Base-by-base conservation (phyloP, 2,797 vertebrate genomes). In the Pygocentrus nattereri region DNA sequence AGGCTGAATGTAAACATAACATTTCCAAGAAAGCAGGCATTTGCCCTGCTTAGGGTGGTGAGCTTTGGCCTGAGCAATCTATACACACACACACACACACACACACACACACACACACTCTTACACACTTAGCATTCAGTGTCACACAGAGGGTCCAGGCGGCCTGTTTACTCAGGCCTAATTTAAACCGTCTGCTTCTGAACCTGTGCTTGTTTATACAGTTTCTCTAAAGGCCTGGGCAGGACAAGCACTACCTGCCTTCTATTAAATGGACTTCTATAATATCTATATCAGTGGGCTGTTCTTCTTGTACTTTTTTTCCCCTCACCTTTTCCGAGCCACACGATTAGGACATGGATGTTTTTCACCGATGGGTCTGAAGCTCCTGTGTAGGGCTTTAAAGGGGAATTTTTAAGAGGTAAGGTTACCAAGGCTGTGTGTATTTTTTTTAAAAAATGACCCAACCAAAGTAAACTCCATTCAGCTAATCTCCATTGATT, bases 201-300 rank as follows among this genome's bases (percentile, higher is more conserved):
- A 90, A 91, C 88, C 84, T 89, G 84, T 73, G 83, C 88, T 71
- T 93, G 90, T 93, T 92, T 94, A 89, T 85, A 91, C 88, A 91
- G 85, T 89, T 94, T 88, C 90, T 94, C 90, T 91, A 74, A 84
- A 88, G 84, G 76, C 74, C 75, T 69, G 82, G 30, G 61, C 61
- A 84, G 88, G 88, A 85, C 85, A 88, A 94, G 89, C 89, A 89
- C 94, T 94, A 94, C 92, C 92, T 94, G 92, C 90, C 13, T 41
- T 70, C 79, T 73, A 83, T 93, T 91, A 88, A 93, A 91, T 93
- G 88, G 80, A 93, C 91, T 94, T 95, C 94, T 93, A 94, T 92
- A 87, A 90, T 89, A 90, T 93, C 92, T 89, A 84, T 85, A 86
- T 88, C 15, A 84, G 54, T 59, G 84, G 84, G 79, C 87, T 93